Evolutionary conservation across 2,797 vertebrate species (phyloP), one percentile per base, ranked within the genome.

Genomic region (Takifugu rubripes): DNA sequence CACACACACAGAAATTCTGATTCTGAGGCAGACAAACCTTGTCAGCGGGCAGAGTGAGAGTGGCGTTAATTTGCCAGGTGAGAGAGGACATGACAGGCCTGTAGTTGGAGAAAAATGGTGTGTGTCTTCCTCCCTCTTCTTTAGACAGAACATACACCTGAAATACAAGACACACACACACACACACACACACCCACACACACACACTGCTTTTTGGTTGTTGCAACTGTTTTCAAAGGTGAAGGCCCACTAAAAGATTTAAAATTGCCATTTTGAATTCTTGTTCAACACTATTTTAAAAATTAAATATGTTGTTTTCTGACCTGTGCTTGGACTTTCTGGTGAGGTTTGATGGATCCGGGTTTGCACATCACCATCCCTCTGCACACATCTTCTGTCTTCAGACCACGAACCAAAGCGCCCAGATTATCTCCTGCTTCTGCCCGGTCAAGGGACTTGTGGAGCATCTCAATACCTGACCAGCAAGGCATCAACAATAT

Each of bases 341-440:
- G 92, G 75, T 95, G 92, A 0, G 94, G 91, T 56, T 81, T 74
- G 66, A 97, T 90, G 62, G 92, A 91, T 11, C 92, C 94, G 0
- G 94, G 94, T 78, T 95, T 95, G 81, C 89, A 92, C 93, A 96
- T 92, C 60, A 97, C 93, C 88, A 97, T 91, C 27, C 95, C 94
- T 33, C 95, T 89, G 69, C 91, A 88, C n/a, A 96, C 25, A 0
- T 97, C 94, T 57, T 95, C 94, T 17, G 94, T 87, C 86, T 95
- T 96, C 75, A 96, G 61, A 10, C 93, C 93, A 52, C 94, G 85
- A 26, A 97, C 84, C 81, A 95, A 84, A 43, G 92, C 92, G 0
- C 95, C 94, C 25, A 96, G 79, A 72, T 94, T 96, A 60, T 97
- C 95, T 1, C 95, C 95, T 0, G 94, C 95, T 74, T 96, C 94